A percentile compares a stretch with the other conserved stretches of the same genome.
These are phyloP conservation scores for Lucifuga dentata DNA, from an alignment of 2,113 vertebrate genomes.

Conservation along the genomic window DNA sequence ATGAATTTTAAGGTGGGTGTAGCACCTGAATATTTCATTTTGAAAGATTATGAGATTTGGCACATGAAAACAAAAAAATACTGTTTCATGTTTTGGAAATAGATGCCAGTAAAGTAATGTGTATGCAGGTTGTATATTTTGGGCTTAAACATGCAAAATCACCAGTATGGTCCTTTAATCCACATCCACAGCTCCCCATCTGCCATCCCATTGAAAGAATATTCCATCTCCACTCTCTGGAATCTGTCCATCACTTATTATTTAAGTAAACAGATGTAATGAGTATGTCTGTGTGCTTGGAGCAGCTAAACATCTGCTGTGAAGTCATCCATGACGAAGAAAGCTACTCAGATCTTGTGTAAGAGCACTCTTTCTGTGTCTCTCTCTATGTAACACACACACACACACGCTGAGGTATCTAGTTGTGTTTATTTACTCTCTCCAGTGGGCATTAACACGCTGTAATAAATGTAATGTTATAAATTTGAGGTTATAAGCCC, in stretches of 20 bases:
- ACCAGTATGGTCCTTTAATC: too few species aligned
- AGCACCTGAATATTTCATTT: too few species aligned
- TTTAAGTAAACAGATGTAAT: constrained; percentile 53
- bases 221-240: constrained; percentile 18
- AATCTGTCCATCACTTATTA: constrained; percentile 36
- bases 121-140: too few species aligned
- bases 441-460: constrained; percentile 11
- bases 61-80: too few species aligned
- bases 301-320: constrained; percentile 59
- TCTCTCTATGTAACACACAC: constrained; percentile 6
- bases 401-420: constrained; percentile 20
- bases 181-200: background rate
- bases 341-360: constrained; percentile 37
- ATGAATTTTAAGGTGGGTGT: too few species aligned
- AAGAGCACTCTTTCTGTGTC: constrained; percentile 16
- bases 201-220: background rate
- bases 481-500: constrained; percentile 45
- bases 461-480: constrained; percentile 40
- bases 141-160: too few species aligned
- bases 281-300: constrained; percentile 17
- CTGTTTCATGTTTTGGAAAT: too few species aligned
- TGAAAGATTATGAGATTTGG: too few species aligned
- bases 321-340: constrained; percentile 59
- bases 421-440: constrained; percentile 40
- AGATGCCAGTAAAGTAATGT: too few species aligned